Percentiles rank a stretch among this genome's conserved stretches.
These are phyloP conservation scores for Apolygus lucorum DNA, from an alignment of 1,140 invertebrate genomes.

Conservation along the genomic window DNA sequence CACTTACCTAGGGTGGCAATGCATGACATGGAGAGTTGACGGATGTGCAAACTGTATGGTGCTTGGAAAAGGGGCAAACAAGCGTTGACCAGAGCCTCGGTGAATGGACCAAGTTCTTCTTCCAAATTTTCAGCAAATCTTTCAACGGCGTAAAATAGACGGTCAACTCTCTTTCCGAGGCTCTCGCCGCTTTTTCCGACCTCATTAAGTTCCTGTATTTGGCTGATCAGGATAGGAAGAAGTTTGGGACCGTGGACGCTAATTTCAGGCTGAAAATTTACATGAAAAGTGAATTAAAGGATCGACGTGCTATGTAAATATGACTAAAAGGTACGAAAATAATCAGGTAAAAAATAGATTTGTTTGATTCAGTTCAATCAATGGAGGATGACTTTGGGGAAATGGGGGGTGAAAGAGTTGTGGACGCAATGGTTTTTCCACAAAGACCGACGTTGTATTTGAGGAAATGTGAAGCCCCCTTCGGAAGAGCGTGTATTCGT, in stretches of 20 bases:
- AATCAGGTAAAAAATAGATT: too few species aligned
- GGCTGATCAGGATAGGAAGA: conserved; percentile 64
- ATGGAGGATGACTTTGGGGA: too few species aligned
- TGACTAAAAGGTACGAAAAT: too few species aligned
- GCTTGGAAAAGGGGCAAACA: conserved; percentile 52
- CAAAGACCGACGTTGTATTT: too few species aligned
- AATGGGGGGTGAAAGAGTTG: too few species aligned
- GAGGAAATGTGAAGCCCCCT: too few species aligned
- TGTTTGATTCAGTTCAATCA: too few species aligned
- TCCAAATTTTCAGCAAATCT: conserved; percentile 71
- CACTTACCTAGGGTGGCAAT: conserved; percentile 54
- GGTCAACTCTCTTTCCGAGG: conserved; percentile 41
- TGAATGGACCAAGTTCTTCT: conserved; percentile 57
- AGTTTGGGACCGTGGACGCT: conserved; percentile 60
- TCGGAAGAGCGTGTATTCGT: too few species aligned
- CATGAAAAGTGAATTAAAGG: too few species aligned
- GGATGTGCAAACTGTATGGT: conserved; percentile 46
- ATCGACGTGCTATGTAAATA: too few species aligned
- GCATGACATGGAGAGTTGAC: conserved; percentile 57
- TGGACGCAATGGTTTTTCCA: too few species aligned
- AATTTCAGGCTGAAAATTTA: conserved; percentile 48
- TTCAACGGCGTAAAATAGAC: conserved; percentile 74
- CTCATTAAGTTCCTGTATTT: conserved; percentile 49
- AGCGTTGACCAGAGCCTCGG: conserved; percentile 61
- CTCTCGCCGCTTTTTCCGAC: conserved; percentile 14